A percentile compares a stretch with the other conserved stretches of the same genome.
phyloP scores from a whole-genome alignment of 2,113 vertebrate genomes.

The Mugil cephalus region DNA sequence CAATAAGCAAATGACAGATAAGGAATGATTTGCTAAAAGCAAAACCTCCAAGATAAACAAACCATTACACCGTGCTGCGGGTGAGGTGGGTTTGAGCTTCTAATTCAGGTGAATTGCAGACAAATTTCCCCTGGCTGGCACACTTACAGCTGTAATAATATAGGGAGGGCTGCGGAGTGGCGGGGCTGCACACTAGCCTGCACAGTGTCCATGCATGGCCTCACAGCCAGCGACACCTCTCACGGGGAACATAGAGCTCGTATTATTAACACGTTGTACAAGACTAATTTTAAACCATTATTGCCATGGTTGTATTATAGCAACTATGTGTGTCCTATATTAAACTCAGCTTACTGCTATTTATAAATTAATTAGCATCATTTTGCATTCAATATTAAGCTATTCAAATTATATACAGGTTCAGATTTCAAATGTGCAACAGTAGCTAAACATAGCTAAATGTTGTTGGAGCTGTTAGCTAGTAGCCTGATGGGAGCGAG shows the following conservation, averaged over 20 bases:
- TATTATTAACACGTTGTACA: background rate
- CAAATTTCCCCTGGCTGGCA: slow-evolving; percentile 79
- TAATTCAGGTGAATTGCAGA: slow-evolving; percentile 85
- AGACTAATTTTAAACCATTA: too few species aligned
- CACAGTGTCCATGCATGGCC: slow-evolving; percentile 71
- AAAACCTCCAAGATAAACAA: slow-evolving; percentile 85
- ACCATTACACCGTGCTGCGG: slow-evolving; percentile 72
- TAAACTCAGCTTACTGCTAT: too few species aligned
- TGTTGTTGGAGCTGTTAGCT: too few species aligned
- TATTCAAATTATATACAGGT: too few species aligned
- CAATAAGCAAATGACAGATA: slow-evolving; percentile 83
- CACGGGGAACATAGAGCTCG: slow-evolving; percentile 14
- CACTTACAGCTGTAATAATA: slow-evolving; percentile 85
- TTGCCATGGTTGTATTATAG: too few species aligned
- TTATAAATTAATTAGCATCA: too few species aligned
- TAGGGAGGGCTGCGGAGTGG: slow-evolving; percentile 38
- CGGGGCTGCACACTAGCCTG: slow-evolving; percentile 59
- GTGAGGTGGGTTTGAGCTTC: slow-evolving; percentile 71
- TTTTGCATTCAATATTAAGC: too few species aligned
- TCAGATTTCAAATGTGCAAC: too few species aligned
- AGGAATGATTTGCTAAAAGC: slow-evolving; percentile 84
- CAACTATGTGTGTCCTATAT: too few species aligned
- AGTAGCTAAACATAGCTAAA: too few species aligned
- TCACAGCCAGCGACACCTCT: slow-evolving; percentile 57
- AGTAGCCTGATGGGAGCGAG: too few species aligned